A percentile compares a stretch with the other conserved stretches of the same genome.
These are phyloP conservation scores for Paradoxurus hermaphroditus DNA, from an alignment of 2,113 vertebrate species.

Conservation along the genomic window DNA sequence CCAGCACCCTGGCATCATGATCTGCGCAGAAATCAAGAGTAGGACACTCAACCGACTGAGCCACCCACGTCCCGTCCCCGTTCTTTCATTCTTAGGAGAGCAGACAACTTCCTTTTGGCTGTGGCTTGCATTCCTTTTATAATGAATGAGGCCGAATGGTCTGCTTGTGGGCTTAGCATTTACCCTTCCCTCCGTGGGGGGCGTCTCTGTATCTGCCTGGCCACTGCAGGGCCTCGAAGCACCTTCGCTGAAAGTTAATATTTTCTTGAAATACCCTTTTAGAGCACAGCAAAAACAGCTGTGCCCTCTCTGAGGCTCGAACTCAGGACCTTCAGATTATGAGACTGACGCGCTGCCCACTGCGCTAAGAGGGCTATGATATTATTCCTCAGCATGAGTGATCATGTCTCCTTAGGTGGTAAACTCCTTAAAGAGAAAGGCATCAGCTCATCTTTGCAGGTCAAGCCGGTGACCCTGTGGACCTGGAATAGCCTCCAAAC, in stretches of 20 bases:
- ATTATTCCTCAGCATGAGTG: accelerated
- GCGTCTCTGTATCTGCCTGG: background rate
- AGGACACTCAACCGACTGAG: too few relatives aligned
- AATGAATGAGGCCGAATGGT: background rate
- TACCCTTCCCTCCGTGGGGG: background rate
- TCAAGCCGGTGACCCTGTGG: background rate
- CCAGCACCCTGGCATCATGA: too few relatives aligned
- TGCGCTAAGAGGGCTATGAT: background rate
- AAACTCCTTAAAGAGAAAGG: background rate
- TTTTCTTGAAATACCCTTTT: background rate
- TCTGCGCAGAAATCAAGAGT: too few relatives aligned
- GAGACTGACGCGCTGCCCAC: background rate
- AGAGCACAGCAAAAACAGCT: background rate
- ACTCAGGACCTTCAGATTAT: background rate
- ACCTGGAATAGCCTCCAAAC: background rate
- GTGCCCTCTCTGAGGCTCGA: background rate
- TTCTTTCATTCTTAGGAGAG: background rate
- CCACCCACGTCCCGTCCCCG: too few relatives aligned
- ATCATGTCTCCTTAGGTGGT: background rate
- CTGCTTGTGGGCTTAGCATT: background rate
- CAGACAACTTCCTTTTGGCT: background rate
- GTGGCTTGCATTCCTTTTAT: background rate
- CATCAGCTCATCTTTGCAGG: background rate
- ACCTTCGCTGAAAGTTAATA: background rate
- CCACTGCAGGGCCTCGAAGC: background rate